Evolutionary conservation across 1,140 invertebrate species (phyloP).

Genomic region (Sarcophaga bullata): DNA sequence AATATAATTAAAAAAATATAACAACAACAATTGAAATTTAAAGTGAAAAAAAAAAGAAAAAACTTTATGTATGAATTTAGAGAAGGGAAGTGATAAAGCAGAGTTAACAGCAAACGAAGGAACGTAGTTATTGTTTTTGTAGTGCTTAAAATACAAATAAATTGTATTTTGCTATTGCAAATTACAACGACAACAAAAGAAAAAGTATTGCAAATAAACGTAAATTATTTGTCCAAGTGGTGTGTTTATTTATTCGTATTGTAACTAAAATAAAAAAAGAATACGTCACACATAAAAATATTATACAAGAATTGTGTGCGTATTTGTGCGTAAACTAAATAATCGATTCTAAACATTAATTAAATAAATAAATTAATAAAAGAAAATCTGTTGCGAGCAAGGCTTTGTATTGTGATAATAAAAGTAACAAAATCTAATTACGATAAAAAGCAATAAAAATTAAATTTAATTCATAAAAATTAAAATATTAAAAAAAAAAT

Average conservation of each 20-base stretch:
- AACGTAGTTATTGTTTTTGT: no score
- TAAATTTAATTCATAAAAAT: neutral
- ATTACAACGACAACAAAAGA: neutral
- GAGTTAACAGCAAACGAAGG: no score
- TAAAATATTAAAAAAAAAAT: neutral
- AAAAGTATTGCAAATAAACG: slow-evolving; percentile 17
- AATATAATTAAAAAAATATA: slow-evolving; percentile 5
- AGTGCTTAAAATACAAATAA: no score
- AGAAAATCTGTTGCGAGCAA: slow-evolving; percentile 6
- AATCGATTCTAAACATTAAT: neutral
- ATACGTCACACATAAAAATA: no score
- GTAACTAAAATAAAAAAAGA: no score
- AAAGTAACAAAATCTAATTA: neutral
- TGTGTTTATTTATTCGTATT: slow-evolving; percentile 6
- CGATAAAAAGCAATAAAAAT: neutral
- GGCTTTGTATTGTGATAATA: neutral
- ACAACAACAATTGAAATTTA: slow-evolving; percentile 9
- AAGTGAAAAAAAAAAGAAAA: slow-evolving; percentile 19
- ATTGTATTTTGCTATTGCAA: neutral
- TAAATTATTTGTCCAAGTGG: slow-evolving; percentile 1
- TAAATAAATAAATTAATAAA: neutral
- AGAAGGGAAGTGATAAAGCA: no score
- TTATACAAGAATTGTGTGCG: neutral
- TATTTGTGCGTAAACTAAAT: neutral
- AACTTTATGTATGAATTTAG: neutral